These are phyloP conservation scores for Sebastes nivosus DNA, from an alignment of 2,797 vertebrate genomes.

Conservation along the genomic window DNA sequence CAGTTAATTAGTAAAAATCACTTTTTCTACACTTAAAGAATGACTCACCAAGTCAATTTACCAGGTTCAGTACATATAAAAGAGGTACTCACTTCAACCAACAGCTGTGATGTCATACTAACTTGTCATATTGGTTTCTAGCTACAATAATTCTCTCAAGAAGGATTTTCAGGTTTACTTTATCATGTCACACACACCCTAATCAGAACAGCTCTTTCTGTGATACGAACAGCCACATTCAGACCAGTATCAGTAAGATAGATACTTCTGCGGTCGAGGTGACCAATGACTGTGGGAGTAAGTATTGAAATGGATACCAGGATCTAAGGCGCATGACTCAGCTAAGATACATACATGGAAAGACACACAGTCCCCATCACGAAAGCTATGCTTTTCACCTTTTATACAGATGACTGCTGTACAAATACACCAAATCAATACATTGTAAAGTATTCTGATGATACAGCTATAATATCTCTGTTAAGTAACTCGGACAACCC, in stretches of 20 bases:
- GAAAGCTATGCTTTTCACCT: too few species aligned
- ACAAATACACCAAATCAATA: too few species aligned
- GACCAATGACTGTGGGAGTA: constrained; percentile 9
- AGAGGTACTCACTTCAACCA: neutral
- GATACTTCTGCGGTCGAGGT: neutral
- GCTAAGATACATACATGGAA: neutral
- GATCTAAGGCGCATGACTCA: neutral
- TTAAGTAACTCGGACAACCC: too few species aligned
- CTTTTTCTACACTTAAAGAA: neutral
- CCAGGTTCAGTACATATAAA: neutral
- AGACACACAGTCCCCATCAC: neutral
- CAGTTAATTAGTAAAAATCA: neutral
- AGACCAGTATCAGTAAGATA: neutral
- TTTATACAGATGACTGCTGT: too few species aligned
- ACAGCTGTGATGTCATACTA: neutral
- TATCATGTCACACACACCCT: neutral
- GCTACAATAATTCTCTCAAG: neutral
- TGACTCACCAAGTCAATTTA: neutral
- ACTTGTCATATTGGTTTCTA: neutral
- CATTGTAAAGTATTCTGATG: too few species aligned
- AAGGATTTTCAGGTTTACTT: neutral
- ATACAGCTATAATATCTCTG: too few species aligned
- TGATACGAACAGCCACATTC: neutral
- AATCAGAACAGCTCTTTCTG: neutral
- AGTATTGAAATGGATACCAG: neutral